phyloP scores from a whole-genome alignment of 2,797 vertebrate genomes.

The Acipenser ruthenus region DNA sequence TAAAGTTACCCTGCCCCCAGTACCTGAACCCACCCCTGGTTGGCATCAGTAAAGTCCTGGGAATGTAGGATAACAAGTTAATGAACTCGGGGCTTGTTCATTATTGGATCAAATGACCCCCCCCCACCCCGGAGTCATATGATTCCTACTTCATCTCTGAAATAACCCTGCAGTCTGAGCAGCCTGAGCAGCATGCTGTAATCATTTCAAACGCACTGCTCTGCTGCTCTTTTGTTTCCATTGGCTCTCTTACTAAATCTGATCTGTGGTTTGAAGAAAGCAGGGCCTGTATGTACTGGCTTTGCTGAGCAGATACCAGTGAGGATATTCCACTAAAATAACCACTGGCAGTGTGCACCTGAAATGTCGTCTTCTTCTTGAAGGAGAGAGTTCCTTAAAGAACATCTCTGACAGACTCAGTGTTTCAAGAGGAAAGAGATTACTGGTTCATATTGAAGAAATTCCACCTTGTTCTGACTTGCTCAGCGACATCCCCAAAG shows the following conservation, averaged over 20 bases:
- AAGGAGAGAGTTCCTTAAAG: too few relatives aligned
- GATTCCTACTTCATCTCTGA: slow-evolving; percentile 46
- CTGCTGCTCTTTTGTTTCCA: slow-evolving; percentile 40
- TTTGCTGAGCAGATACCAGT: slow-evolving; percentile 11
- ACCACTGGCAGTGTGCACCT: too few relatives aligned
- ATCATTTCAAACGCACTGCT: slow-evolving; percentile 20
- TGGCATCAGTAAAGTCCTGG: slow-evolving; percentile 7
- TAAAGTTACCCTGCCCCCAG: slow-evolving; percentile 7
- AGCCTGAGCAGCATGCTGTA: too few relatives aligned
- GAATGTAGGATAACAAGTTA: slow-evolving; percentile 20
- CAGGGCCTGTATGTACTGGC: slow-evolving; percentile 35
- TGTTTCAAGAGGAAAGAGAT: too few relatives aligned
- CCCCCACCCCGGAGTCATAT: slow-evolving; percentile 26
- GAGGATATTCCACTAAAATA: background rate
- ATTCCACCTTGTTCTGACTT: too few relatives aligned
- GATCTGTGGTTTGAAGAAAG: slow-evolving; percentile 44
- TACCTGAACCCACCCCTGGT: slow-evolving; percentile 16
- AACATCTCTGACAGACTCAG: too few relatives aligned
- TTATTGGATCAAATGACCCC: slow-evolving; percentile 42
- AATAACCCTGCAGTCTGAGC: slow-evolving; percentile 47
- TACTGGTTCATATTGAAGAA: too few relatives aligned
- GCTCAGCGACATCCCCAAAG: too few relatives aligned
- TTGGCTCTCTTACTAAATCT: slow-evolving; percentile 44
- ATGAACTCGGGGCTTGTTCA: slow-evolving; percentile 27
- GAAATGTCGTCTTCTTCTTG: too few relatives aligned